A percentile compares a stretch with the other conserved stretches of the same genome.
These are phyloP conservation scores for Napeogenes inachia DNA, from an alignment of 2,888 invertebrate genomes.

Conservation along the genomic window DNA sequence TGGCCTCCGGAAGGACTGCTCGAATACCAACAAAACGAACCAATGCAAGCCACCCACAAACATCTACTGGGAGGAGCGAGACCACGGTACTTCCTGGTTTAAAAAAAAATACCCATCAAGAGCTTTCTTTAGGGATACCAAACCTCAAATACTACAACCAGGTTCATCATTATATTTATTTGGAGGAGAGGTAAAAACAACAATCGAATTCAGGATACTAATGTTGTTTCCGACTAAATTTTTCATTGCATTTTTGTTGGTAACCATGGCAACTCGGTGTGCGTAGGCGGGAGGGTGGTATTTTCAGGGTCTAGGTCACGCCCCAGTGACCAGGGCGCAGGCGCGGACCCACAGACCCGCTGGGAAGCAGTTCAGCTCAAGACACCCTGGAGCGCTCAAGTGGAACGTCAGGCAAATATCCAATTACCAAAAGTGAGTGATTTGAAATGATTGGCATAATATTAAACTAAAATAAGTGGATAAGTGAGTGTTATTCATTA, in stretches of 20 bases:
- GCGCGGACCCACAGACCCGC: constrained; percentile 50
- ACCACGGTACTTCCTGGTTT: constrained; percentile 22
- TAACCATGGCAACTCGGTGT: constrained; percentile 57
- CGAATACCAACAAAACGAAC: constrained; percentile 34
- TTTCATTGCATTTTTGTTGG: constrained; percentile 42
- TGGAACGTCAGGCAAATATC: constrained; percentile 32
- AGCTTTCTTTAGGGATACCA: neutral
- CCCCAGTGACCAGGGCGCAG: constrained; percentile 59
- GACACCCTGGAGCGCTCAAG: constrained; percentile 52
- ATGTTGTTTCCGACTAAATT: constrained; percentile 25
- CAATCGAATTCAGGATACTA: neutral
- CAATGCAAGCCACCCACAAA: constrained; percentile 53
- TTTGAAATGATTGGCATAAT: constrained; percentile 14
- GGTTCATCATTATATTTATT: neutral
- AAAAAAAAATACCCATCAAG: no score
- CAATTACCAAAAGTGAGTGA: constrained; percentile 23
- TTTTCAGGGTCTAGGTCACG: constrained; percentile 79
- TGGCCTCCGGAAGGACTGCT: constrained; percentile 34
- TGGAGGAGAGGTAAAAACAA: no score
- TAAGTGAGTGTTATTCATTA: constrained; percentile 17
- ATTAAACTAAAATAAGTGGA: constrained; percentile 8
- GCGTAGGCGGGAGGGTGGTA: constrained; percentile 68
- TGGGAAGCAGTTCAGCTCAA: constrained; percentile 49
- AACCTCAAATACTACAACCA: neutral
- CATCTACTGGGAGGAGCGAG: constrained; percentile 60